Percentiles rank a stretch among this genome's conserved stretches.
phyloP scores from a whole-genome alignment of 2,113 vertebrate genomes.

The Mesitornis unicolor region DNA sequence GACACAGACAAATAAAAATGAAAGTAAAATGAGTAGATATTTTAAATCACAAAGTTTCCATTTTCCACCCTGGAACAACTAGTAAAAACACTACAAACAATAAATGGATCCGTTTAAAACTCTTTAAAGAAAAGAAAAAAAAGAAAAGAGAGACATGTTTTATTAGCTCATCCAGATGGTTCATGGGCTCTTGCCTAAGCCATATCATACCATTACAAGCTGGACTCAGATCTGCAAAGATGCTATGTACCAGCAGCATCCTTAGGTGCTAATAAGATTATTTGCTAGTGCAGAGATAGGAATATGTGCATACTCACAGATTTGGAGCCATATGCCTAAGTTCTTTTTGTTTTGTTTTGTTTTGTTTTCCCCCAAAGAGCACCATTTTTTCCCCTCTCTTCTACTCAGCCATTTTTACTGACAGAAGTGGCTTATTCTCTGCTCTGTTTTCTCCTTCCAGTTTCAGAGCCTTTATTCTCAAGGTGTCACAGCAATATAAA shows the following conservation, averaged over 20 bases:
- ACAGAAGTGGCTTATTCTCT: not conserved
- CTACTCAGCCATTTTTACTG: not conserved
- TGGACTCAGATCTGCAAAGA: not conserved
- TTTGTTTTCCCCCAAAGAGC: slow-evolving; percentile 4
- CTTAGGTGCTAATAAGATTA: not conserved
- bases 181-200: not conserved
- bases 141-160: not conserved
- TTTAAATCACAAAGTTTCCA: not conserved
- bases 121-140: not conserved
- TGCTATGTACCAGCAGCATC: not conserved
- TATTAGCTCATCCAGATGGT: not conserved
- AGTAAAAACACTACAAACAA: not conserved
- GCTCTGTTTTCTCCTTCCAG: not conserved
- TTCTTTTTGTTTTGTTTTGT: slow-evolving; percentile 21
- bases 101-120: not conserved
- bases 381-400: not conserved
- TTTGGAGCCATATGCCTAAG: slow-evolving; percentile 34
- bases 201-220: not conserved
- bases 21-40: not conserved
- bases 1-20: not conserved
- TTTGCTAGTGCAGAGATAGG: not conserved
- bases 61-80: not conserved
- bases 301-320: not conserved
- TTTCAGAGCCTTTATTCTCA: not conserved
- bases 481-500: not conserved